These are phyloP conservation scores for Papilio demoleus DNA, from an alignment of 2,888 invertebrate species.

Conservation along the genomic window DNA sequence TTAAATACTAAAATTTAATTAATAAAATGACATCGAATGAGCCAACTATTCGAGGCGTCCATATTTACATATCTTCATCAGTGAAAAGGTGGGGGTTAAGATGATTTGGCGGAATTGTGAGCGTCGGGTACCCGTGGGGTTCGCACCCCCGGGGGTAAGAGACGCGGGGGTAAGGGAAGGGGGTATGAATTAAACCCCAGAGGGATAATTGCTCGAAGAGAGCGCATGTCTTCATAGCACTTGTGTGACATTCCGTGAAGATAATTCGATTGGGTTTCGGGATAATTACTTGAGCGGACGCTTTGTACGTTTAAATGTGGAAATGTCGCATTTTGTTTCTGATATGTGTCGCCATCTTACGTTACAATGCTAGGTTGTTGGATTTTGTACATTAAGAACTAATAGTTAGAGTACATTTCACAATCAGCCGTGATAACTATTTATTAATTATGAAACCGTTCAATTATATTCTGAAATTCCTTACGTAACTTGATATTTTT, in stretches of 20 bases:
- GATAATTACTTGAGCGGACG: slow-evolving; percentile 63
- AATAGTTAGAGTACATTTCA: slow-evolving; percentile 36
- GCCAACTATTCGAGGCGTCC: slow-evolving; percentile 60
- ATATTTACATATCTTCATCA: slow-evolving; percentile 80
- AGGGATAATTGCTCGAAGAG: slow-evolving; percentile 69
- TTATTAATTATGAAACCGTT: slow-evolving; percentile 35
- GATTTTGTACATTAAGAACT: slow-evolving; percentile 19
- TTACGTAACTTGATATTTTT: slow-evolving; percentile 9
- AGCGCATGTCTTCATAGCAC: slow-evolving; percentile 71
- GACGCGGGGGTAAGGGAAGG: slow-evolving; percentile 44
- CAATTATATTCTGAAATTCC: slow-evolving; percentile 16
- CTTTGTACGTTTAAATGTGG: slow-evolving; percentile 53
- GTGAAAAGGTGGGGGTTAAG: slow-evolving; percentile 73
- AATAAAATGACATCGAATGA: slow-evolving; percentile 31
- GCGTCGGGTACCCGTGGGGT: slow-evolving; percentile 48
- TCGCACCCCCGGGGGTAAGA: slow-evolving; percentile 48
- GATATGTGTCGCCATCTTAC: slow-evolving; percentile 48
- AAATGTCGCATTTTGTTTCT: slow-evolving; percentile 46
- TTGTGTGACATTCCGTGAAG: slow-evolving; percentile 67
- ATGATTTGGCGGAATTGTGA: slow-evolving; percentile 73
- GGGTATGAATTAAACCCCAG: slow-evolving; percentile 47
- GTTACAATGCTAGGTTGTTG: slow-evolving; percentile 37
- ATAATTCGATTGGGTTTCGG: slow-evolving; percentile 75
- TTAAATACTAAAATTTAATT: slow-evolving; percentile 18
- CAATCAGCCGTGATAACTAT: slow-evolving; percentile 8